Evolutionary conservation across 2,113 vertebrate genomes (phyloP).

Genomic region (Thomomys bottae): DNA sequence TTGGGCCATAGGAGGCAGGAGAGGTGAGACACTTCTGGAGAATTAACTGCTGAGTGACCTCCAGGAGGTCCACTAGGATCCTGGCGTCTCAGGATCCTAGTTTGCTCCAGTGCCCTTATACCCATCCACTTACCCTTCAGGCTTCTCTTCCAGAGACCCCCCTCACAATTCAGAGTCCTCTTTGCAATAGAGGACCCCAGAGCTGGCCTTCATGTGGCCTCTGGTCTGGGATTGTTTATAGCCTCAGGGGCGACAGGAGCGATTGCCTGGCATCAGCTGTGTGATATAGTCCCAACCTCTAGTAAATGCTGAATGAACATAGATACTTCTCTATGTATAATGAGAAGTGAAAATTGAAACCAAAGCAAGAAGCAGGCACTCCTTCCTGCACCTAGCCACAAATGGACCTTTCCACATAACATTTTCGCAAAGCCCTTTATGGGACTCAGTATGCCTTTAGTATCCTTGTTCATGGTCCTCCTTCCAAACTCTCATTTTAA

Average conservation of each 20-base stretch:
- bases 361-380: background rate
- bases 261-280: too few species aligned
- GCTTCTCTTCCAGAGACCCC: background rate
- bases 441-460: background rate
- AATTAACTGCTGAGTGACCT: background rate
- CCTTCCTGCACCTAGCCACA: background rate
- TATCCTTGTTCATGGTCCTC: too few species aligned
- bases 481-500: background rate
- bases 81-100: background rate
- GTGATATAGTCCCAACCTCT: background rate
- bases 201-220: too few species aligned
- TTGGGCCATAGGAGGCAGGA: background rate
- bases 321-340: background rate
- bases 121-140: background rate
- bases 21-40: background rate
- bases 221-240: rapidly evolving
- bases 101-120: background rate
- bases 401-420: background rate
- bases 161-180: rapidly evolving
- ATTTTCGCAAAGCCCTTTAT: background rate
- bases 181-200: too few species aligned
- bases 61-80: background rate
- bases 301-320: background rate
- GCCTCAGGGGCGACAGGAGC: too few species aligned
- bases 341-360: background rate